These are phyloP conservation scores for Anhinga rufa DNA, from an alignment of 2,113 vertebrate genomes.

Conservation along the genomic window DNA sequence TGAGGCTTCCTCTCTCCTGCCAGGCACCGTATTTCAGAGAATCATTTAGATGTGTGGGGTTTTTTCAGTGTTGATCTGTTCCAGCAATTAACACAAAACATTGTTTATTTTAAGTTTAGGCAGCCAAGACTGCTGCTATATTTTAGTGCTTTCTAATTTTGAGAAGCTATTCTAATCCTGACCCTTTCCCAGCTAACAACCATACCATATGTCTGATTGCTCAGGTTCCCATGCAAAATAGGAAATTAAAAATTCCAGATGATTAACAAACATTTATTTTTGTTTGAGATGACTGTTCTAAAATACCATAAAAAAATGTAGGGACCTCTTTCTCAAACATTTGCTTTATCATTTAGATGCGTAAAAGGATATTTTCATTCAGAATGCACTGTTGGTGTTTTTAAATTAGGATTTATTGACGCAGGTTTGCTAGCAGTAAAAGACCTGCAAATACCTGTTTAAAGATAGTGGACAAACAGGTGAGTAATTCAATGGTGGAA, in stretches of 20 bases:
- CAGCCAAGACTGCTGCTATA: constrained; percentile 2
- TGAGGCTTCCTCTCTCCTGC: background rate
- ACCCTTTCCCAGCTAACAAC: constrained; percentile 54
- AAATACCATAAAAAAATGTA: background rate
- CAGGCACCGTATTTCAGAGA: background rate
- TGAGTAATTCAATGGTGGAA: background rate
- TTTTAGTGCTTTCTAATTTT: constrained; percentile 39
- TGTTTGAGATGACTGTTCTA: constrained; percentile 42
- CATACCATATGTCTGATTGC: constrained; percentile 53
- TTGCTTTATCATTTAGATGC: background rate
- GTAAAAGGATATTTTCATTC: background rate
- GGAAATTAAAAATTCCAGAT: constrained; percentile 62
- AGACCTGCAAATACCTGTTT: background rate
- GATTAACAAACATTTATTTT: constrained; percentile 48
- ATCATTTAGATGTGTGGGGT: background rate
- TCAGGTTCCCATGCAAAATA: constrained; percentile 61
- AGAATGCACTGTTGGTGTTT: background rate
- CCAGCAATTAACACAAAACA: constrained; percentile 14
- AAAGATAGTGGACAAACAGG: background rate
- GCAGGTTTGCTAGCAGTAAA: background rate
- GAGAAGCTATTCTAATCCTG: constrained; percentile 16
- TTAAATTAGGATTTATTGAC: background rate
- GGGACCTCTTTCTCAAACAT: background rate
- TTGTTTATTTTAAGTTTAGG: background rate
- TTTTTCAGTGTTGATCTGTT: background rate